A percentile compares a stretch with the other conserved stretches of the same genome.
These are phyloP conservation scores for Euura saliciscinereae DNA, from an alignment of 1,140 invertebrate genomes.

Conservation along the genomic window DNA sequence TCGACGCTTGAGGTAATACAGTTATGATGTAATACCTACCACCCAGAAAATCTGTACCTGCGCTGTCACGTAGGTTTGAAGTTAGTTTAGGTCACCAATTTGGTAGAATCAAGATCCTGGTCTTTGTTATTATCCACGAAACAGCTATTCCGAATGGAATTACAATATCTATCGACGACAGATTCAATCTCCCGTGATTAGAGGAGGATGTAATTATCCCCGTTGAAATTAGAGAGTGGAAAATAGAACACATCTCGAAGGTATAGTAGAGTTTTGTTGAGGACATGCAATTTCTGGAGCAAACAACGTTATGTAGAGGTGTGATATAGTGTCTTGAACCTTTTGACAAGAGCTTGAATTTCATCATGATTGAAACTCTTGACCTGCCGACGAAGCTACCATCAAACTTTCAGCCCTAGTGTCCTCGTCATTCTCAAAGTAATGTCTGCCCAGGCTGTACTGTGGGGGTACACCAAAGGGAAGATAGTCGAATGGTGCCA, in stretches of 20 bases:
- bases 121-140: background rate
- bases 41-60: background rate
- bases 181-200: too few species aligned
- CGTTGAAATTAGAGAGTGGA: too few species aligned
- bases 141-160: too few species aligned
- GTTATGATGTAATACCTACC: background rate
- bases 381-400: background rate
- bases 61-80: background rate
- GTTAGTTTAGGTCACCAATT: background rate
- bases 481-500: background rate
- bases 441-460: background rate
- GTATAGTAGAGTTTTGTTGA: too few species aligned
- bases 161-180: too few species aligned
- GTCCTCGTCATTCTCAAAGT: background rate
- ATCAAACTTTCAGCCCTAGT: background rate
- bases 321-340: background rate
- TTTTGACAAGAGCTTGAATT: background rate
- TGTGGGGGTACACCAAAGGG: background rate
- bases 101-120: background rate
- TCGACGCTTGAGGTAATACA: background rate
- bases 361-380: conserved; percentile 7
- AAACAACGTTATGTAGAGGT: background rate
- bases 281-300: background rate
- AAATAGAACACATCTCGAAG: too few species aligned
- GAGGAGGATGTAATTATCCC: too few species aligned